Conservation (phyloP, 2,888 invertebrate species). For the Nephrotoma appendiculata region DNA sequence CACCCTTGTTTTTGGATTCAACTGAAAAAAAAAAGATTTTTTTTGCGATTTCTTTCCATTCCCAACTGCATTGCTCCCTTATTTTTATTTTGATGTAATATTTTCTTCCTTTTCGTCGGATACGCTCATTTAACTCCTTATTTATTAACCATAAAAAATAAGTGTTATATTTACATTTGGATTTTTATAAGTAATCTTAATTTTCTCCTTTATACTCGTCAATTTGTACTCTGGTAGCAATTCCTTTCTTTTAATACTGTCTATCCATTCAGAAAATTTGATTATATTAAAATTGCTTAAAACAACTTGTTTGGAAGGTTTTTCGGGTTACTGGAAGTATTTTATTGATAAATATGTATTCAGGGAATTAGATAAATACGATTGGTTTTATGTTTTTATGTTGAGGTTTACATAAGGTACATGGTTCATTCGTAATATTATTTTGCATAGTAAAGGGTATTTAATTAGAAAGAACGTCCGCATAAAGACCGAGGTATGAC, state of each 20-base stretch:
- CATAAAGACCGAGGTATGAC: no score
- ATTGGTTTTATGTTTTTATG: background rate
- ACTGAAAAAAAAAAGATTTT: background rate
- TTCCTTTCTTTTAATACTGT: background rate
- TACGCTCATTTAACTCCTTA: slow-evolving; percentile 6
- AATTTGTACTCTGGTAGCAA: background rate
- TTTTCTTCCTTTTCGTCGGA: background rate
- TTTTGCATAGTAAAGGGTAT: no score
- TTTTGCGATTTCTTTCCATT: background rate
- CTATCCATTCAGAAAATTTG: background rate
- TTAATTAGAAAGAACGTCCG: no score
- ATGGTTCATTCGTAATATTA: no score
- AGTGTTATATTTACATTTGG: slow-evolving; percentile 6
- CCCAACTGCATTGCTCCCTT: background rate
- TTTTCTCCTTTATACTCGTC: background rate
- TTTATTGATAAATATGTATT: background rate
- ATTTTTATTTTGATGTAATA: background rate
- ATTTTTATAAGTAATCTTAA: slow-evolving; percentile 2
- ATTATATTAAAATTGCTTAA: background rate
- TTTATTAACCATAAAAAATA: slow-evolving; percentile 7
- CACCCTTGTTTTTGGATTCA: background rate
- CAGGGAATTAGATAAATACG: background rate
- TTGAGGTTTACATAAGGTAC: background rate
- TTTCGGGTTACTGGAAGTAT: background rate
- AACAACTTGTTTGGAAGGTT: background rate